Base-by-base conservation (phyloP, 1,140 invertebrate species). In the Lepidurus arcticus region DNA sequence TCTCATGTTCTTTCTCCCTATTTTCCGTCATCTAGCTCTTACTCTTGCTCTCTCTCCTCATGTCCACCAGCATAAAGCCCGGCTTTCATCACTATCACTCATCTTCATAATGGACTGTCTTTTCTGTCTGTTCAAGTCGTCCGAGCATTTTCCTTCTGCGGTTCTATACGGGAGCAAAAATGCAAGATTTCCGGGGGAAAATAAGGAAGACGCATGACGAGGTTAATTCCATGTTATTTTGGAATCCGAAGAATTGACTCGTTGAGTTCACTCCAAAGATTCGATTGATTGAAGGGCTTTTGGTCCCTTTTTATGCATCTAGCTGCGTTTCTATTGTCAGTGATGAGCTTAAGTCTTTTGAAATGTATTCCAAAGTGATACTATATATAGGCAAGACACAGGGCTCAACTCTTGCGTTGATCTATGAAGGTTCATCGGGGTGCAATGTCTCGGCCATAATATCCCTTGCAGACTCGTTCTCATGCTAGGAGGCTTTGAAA, bases 21-120 rank as follows among this genome's bases (percentile, higher is more conserved):
- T 65, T 13, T 21, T 65, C 53, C 21, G 16, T 65, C 53, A 13
- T 65, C 21, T 65, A 11, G 10, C 45, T 16, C 7, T 47, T 47
- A 7, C 45, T 65, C 53, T 21, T 7, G 53, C 6, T 13, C 53
- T 65, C n/a, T 65, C 16, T 13, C n/a, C 53, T 13, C 10, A 65
- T 13, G 21, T 65, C 53, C 53, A 65, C 53, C 53, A 65, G 53
- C 53, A 11, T 7, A 16, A 65, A 65, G 0, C 53, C 53, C 53
- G 21, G 13, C n/a, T 65, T 65, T 65, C 53, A 65, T 65, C 53
- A 65, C 53, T 65, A 65, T 65, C 53, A 65, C 53, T 65, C 53
- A 65, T 65, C 53, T 65, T 65, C 53, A 65, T 65, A 65, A 65
- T 65, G 53, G 53, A 65, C 53, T 65, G 53, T 65, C 53, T 13